Evolutionary conservation across 2,113 vertebrate species (phyloP).

Genomic region (Pontoporia blainvillei): DNA sequence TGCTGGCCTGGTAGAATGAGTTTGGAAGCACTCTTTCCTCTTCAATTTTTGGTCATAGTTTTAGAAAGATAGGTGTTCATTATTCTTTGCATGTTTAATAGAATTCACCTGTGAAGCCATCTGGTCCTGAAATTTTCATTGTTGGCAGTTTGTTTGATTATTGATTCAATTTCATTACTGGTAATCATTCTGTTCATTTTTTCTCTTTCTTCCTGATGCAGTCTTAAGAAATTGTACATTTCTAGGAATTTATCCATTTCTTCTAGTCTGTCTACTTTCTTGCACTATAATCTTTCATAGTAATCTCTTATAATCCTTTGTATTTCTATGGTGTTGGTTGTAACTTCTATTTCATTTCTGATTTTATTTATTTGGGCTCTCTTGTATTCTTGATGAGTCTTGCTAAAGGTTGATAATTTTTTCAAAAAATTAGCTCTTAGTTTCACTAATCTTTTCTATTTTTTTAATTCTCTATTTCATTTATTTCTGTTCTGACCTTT

Average conservation of each 20-base stretch:
- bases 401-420: not conserved
- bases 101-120: not conserved
- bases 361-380: not conserved
- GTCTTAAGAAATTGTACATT: not conserved
- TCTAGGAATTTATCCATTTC: not conserved
- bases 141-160: not conserved
- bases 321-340: not conserved
- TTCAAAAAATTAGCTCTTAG: no score
- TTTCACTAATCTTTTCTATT: no score
- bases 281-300: not conserved
- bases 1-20: not conserved
- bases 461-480: no score
- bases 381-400: not conserved
- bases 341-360: not conserved
- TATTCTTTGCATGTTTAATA: not conserved
- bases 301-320: not conserved
- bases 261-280: not conserved
- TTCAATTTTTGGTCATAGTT: not conserved
- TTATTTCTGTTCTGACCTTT: no score
- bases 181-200: not conserved
- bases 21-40: not conserved
- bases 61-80: not conserved
- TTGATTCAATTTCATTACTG: not conserved
- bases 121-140: not conserved
- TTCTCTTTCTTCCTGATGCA: not conserved